Evolutionary conservation across 1,140 invertebrate genomes (phyloP).

Genomic region (Metaphire vulgaris): DNA sequence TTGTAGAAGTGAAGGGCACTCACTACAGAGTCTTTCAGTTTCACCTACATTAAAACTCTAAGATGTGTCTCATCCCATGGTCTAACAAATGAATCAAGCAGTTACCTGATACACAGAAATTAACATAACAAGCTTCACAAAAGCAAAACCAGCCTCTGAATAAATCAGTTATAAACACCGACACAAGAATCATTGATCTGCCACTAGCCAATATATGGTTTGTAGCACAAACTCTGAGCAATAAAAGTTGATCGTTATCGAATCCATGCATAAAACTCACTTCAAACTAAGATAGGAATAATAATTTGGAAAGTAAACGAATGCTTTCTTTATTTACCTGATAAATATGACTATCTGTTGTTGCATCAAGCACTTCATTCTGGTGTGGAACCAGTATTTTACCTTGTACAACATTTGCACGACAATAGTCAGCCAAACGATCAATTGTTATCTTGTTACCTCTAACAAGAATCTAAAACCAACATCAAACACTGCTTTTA

Average conservation of each 20-base stretch:
- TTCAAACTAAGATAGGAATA: too few species aligned
- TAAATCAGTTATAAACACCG: not conserved
- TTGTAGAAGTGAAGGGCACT: constrained; percentile 75
- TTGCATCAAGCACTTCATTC: constrained; percentile 86
- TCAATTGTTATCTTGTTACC: constrained; percentile 61
- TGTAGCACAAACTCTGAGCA: not conserved
- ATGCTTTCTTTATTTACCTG: constrained; percentile 62
- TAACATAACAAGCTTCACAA: not conserved
- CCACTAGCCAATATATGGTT: not conserved
- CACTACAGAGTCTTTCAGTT: constrained; percentile 80
- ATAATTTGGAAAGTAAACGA: too few species aligned
- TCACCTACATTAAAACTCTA: constrained; percentile 57
- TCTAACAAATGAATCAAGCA: not conserved
- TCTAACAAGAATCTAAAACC: constrained; percentile 59
- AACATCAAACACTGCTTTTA: constrained; percentile 1
- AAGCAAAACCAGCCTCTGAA: not conserved
- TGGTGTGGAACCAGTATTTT: constrained; percentile 72
- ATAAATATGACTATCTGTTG: constrained; percentile 96
- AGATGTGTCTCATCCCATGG: not conserved
- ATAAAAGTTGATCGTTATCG: too few species aligned
- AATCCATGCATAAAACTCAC: too few species aligned
- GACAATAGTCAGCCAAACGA: constrained; percentile 60
- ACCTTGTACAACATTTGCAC: constrained; percentile 53
- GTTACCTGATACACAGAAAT: not conserved
- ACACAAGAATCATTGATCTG: not conserved